A percentile compares a stretch with the other conserved stretches of the same genome.
Conservation (phyloP, 2,797 vertebrate species). For the Mycteria americana region DNA sequence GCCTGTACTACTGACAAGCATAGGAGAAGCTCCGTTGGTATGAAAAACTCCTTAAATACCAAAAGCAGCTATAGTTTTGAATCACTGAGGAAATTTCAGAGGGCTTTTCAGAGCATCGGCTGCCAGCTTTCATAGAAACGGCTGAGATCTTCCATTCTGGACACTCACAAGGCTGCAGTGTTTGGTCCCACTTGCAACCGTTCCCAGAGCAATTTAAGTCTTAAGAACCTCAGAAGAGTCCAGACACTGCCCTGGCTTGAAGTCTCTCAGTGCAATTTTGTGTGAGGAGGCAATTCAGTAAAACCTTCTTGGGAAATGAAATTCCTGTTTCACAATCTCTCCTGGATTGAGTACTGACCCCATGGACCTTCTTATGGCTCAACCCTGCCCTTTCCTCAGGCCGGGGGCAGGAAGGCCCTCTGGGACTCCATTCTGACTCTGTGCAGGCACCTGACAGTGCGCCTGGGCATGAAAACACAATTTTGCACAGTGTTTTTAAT, state of each 20-base stretch:
- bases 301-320: not conserved
- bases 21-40: not conserved
- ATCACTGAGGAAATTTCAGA: not conserved
- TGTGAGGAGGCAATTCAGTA: not conserved
- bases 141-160: not conserved
- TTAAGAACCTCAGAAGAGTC: not conserved
- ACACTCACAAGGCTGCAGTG: not conserved
- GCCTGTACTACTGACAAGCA: not conserved
- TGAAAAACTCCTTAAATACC: not conserved
- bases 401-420: rapidly evolving
- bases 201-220: not conserved
- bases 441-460: not conserved
- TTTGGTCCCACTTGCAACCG: not conserved
- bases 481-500: not conserved
- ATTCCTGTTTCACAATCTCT: not conserved
- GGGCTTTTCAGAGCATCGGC: not conserved
- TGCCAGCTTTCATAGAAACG: not conserved
- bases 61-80: not conserved
- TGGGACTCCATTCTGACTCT: not conserved
- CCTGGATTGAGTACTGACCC: not conserved
- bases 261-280: not conserved
- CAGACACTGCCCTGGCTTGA: not conserved
- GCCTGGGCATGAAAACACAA: not conserved
- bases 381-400: not conserved
- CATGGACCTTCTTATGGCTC: not conserved